Conservation (phyloP, 2,113 vertebrate genomes). For the Scytalopus superciliaris region DNA sequence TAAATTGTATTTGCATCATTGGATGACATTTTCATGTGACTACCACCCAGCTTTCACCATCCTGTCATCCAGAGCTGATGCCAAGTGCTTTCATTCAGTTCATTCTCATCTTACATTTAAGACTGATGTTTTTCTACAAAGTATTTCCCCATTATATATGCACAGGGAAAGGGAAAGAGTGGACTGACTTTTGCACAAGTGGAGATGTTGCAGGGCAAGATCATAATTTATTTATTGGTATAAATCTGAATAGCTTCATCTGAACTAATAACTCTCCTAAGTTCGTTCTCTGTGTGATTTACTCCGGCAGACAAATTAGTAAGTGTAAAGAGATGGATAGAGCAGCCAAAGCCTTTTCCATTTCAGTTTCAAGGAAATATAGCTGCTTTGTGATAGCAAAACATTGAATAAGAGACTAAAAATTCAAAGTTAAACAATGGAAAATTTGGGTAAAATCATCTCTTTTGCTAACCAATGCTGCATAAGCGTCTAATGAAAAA, state of each 20-base stretch:
- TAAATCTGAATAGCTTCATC: slow-evolving; percentile 3
- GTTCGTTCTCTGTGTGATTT: neutral
- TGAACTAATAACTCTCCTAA: slow-evolving; percentile 26
- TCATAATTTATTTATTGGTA: slow-evolving; percentile 28
- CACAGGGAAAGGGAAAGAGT: neutral
- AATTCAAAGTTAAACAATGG: slow-evolving; percentile 35
- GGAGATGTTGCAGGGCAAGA: neutral
- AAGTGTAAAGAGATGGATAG: slow-evolving; percentile 1
- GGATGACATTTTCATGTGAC: rapidly evolving
- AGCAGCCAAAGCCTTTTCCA: slow-evolving; percentile 10
- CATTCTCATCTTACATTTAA: neutral
- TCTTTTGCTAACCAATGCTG: neutral
- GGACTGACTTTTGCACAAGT: neutral
- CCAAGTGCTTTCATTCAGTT: neutral
- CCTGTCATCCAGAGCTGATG: neutral
- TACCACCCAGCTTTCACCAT: neutral
- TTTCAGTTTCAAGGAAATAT: neutral
- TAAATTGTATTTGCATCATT: neutral
- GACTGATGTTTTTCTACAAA: neutral
- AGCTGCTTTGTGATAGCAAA: slow-evolving; percentile 12
- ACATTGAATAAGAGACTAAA: slow-evolving; percentile 14
- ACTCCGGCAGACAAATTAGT: slow-evolving; percentile 29
- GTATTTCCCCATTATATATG: neutral
- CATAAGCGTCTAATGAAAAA: slow-evolving; percentile 11
- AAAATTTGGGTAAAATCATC: slow-evolving; percentile 22